A percentile compares a stretch with the other conserved stretches of the same genome.
Conservation (phyloP, 2,797 vertebrate species). For the Callimico goeldii region DNA sequence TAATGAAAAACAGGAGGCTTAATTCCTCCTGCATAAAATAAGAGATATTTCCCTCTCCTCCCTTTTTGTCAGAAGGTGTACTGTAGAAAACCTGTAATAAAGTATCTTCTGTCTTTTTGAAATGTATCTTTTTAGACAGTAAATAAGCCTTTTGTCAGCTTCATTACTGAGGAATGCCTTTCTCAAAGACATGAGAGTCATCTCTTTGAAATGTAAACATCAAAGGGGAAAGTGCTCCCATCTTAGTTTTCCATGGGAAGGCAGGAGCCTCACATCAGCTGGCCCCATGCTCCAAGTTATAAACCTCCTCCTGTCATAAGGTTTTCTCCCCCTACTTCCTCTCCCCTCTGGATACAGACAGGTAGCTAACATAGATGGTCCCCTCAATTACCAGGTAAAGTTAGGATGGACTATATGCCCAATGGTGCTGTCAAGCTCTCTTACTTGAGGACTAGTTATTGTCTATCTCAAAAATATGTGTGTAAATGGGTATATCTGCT, state of each 20-base stretch:
- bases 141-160: background rate
- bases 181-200: background rate
- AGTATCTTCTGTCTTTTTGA: background rate
- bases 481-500: background rate
- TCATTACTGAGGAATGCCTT: background rate
- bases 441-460: background rate
- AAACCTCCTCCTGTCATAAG: background rate
- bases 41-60: background rate
- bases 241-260: background rate
- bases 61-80: conserved; percentile 6
- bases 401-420: background rate
- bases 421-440: background rate
- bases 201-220: conserved; percentile 9
- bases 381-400: background rate
- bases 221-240: background rate
- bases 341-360: background rate
- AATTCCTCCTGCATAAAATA: background rate
- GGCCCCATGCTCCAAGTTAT: background rate
- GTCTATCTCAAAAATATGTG: background rate
- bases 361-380: background rate
- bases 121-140: background rate
- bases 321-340: too few species aligned
- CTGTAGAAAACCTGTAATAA: background rate
- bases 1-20: background rate
- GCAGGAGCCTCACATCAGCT: background rate